These are phyloP conservation scores for Coleophora deauratella DNA, from an alignment of 2,888 invertebrate species.

Conservation along the genomic window DNA sequence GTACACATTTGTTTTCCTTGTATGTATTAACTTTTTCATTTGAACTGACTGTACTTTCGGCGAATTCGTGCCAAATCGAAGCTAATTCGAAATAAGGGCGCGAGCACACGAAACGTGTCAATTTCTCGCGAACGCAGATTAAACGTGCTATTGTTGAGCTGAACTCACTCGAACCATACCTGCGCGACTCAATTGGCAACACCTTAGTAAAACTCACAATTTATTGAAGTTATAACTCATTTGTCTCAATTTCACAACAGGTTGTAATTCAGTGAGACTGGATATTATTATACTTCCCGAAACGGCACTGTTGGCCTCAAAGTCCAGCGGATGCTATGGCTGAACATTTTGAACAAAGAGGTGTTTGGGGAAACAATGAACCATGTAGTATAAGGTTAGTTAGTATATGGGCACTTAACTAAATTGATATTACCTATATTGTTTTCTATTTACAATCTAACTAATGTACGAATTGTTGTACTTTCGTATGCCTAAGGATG, in stretches of 20 bases:
- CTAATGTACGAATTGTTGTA: too few species aligned
- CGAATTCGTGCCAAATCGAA: conserved; percentile 54
- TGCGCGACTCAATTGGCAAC: conserved; percentile 18
- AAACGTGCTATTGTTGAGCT: conserved; percentile 44
- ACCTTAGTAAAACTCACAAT: conserved; percentile 10
- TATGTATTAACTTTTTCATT: too few species aligned
- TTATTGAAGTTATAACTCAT: conserved; percentile 13
- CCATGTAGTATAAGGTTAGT: too few species aligned
- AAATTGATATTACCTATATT: too few species aligned
- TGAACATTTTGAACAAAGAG: too few species aligned
- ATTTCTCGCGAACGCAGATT: conserved; percentile 46
- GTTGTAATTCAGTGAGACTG: conserved; percentile 10
- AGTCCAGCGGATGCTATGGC: too few species aligned
- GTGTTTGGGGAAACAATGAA: too few species aligned
- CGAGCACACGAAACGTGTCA: conserved; percentile 38
- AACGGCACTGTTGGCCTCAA: too few species aligned
- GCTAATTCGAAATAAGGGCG: conserved; percentile 41
- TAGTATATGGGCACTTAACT: too few species aligned
- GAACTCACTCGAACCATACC: conserved; percentile 32
- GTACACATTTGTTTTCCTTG: too few species aligned
- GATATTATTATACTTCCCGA: neutral
- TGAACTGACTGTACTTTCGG: conserved; percentile 4
- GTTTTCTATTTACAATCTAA: too few species aligned
- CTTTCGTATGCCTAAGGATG: too few species aligned
- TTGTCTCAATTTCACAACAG: neutral